Conservation (phyloP, 2,113 vertebrate species). For the Bubo blakistoni region DNA sequence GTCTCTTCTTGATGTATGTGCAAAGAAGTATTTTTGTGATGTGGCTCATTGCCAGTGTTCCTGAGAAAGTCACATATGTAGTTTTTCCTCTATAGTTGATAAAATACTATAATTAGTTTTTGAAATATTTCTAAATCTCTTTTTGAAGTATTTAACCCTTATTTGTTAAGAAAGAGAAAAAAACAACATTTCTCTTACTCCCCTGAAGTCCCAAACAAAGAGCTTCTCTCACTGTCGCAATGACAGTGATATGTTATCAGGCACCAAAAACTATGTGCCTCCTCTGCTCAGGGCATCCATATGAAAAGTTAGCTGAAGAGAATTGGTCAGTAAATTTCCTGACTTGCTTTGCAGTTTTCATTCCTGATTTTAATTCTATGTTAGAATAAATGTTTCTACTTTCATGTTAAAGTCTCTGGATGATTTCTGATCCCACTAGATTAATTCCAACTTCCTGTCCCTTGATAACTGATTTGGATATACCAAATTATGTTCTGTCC, state of each 20-base stretch:
- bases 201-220: background rate
- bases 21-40: conserved; percentile 24
- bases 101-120: background rate
- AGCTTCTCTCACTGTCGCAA: background rate
- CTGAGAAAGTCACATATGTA: conserved; percentile 36
- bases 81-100: background rate
- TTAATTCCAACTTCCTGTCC: background rate
- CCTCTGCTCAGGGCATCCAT: background rate
- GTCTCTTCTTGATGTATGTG: background rate
- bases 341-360: background rate
- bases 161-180: background rate
- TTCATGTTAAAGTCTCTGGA: background rate
- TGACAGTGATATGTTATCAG: background rate
- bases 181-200: background rate
- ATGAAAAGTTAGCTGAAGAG: background rate
- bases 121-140: background rate
- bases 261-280: background rate
- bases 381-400: background rate
- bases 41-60: conserved; percentile 39
- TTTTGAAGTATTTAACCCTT: background rate
- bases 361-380: background rate
- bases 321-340: background rate
- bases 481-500: background rate
- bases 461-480: background rate
- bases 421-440: background rate